Base-by-base conservation (phyloP, 2,113 vertebrate genomes). In the Festucalex cinctus region DNA sequence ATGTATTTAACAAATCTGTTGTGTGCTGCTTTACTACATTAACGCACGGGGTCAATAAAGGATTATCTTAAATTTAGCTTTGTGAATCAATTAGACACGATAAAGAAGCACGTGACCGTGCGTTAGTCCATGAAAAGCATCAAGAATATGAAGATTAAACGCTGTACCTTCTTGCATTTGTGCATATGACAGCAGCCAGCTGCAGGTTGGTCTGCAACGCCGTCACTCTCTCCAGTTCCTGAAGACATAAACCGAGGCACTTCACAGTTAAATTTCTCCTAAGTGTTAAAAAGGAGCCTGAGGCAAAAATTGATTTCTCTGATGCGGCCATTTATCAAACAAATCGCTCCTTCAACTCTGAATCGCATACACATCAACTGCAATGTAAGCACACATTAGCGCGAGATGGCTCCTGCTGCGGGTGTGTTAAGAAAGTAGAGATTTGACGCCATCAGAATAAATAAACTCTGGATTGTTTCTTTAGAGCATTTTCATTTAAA, bases 221-320 rank as follows among this genome's bases (percentile, higher is more conserved):
- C 0, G 96, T 99, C 73, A 99, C 95, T 83, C 97, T 91, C 83
- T 98, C 96, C 73, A 99, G 93, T 68, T 99, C 97, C 97, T 99
- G 77, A n/a, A 46, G 67, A 79, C 9, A 74, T 16, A 13, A 71
- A 20, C 20, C 32, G 22, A 20, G 24, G 5, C 44, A 24, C 22
- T 62, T 62, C 13, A 62, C 16, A 56, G 24, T 28, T 54, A 39
- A 26, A 41, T 32, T 61, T 41, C n/a, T 43, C 59, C 32, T 32
- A 32, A 57, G 13, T 26, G 37, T 62, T 62, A 19, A 49, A 22
- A 53, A 22, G 14, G 46, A 49, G 32, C 24, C 44, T 65, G 3
- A 3, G 44, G 28, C 20, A 51, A 65, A 53, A 10, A 51, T n/a
- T 22, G 63, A 35, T 49, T 35, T 48, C 26, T 48, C 20, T 19